Percentiles rank a stretch among this genome's conserved stretches.
These are phyloP conservation scores for Genyomyrus donnyi DNA, from an alignment of 2,113 vertebrate genomes.

Conservation along the genomic window DNA sequence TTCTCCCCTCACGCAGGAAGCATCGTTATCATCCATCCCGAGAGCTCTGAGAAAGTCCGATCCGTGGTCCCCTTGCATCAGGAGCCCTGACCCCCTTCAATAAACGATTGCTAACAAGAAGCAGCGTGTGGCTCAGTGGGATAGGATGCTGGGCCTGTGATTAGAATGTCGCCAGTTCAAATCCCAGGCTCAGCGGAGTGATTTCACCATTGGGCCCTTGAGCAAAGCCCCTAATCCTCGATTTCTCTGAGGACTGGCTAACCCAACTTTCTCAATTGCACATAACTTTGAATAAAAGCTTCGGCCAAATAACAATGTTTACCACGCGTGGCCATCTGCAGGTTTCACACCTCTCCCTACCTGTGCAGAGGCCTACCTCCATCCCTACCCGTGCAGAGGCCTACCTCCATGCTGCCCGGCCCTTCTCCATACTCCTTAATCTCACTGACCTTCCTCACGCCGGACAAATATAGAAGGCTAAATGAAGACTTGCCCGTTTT, in stretches of 20 bases:
- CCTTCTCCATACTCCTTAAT: background rate
- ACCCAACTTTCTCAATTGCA: background rate
- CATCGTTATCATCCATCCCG: background rate
- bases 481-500: conserved; percentile 47
- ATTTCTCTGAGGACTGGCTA: background rate
- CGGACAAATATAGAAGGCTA: conserved; percentile 48
- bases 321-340: background rate
- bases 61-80: background rate
- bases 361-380: background rate
- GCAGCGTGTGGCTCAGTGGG: background rate
- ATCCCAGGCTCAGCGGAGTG: background rate
- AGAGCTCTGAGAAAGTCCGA: background rate
- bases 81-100: background rate
- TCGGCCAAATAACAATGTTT: background rate
- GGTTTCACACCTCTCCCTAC: background rate
- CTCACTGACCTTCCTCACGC: conserved; percentile 37
- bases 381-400: too few relatives aligned
- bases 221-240: background rate
- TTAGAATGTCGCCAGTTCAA: background rate
- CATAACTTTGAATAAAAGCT: background rate
- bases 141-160: background rate
- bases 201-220: background rate
- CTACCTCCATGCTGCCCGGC: background rate
- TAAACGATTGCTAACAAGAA: background rate
- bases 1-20: background rate